Percentiles rank a stretch among this genome's conserved stretches.
Evolutionary conservation across 2,888 invertebrate genomes (phyloP).

Genomic region (Drosophila percnosoma): DNA sequence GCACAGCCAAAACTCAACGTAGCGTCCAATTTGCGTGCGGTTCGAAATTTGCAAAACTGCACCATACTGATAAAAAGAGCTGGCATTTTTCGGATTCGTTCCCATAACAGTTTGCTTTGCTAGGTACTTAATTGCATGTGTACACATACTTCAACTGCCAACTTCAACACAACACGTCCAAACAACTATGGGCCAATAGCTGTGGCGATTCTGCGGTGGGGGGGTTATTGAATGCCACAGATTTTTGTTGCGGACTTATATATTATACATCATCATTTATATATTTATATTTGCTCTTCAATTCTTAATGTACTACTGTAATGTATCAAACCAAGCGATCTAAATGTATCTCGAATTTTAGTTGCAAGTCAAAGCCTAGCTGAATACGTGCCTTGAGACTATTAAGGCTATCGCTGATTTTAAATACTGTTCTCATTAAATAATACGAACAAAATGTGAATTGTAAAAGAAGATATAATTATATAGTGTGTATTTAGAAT

Average conservation of each 20-base stretch:
- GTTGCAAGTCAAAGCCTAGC: too few relatives aligned
- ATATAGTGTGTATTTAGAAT: not conserved
- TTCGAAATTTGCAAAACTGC: slow-evolving; percentile 40
- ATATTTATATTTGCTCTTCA: not conserved
- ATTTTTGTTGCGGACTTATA: not conserved
- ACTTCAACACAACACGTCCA: not conserved
- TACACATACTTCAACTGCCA: not conserved
- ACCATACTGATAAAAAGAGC: slow-evolving; percentile 31
- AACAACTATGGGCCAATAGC: not conserved
- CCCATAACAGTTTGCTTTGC: slow-evolving; percentile 38
- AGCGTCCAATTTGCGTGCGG: slow-evolving; percentile 74
- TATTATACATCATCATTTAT: too few relatives aligned
- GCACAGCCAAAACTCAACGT: slow-evolving; percentile 71
- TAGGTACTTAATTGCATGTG: slow-evolving; percentile 14
- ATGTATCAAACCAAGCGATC: not conserved
- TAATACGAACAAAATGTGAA: not conserved
- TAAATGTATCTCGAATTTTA: not conserved
- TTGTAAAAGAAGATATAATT: not conserved
- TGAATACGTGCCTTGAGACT: too few relatives aligned
- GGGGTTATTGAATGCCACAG: not conserved
- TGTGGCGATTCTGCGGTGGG: not conserved
- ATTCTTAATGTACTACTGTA: not conserved
- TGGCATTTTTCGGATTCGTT: slow-evolving; percentile 34
- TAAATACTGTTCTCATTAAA: not conserved
- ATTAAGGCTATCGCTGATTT: not conserved